Base-by-base conservation (phyloP, 2,113 vertebrate genomes). In the Lophotis ruficrista region DNA sequence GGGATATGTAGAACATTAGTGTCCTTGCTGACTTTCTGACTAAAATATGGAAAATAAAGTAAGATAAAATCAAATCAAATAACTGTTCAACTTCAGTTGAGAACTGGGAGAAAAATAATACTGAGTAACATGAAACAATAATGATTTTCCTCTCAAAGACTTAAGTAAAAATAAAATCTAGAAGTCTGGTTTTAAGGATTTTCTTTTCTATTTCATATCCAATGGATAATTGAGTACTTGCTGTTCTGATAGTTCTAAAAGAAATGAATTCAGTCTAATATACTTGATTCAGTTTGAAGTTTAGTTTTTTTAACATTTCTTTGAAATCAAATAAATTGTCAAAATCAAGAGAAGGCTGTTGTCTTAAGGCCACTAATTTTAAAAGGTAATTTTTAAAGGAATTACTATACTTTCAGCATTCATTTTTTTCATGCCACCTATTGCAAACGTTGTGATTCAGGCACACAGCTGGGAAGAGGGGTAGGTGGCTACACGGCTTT, bases 31-130 rank as follows among this genome's bases (percentile, higher is more conserved):
- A 61, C 51, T 95, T 87, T 77, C 82, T 4, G 14, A 77, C 84
- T 84, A 83, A 95, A 84, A 77, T 10, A 78, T 31, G 21, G 89
- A 89, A 96, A 97, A 87, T 60, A 77, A 82, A 77, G 71, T 28
- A 66, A 84, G 75, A 62, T 65, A 79, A 81, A 83, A 77, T 88
- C 31, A 94, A 95, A 84, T 64, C 3, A 87, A 94, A 62, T 89
- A 51, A 50, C 62, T 57, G n/a, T 33, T 71, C 41, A 87, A 68
- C 60, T 90, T 92, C 84, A 84, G 23, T 9, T 80, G 72, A 93
- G 62, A 73, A 50, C 16, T 25, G 3, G 20, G 31, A 79, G 31
- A 33, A 79, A 91, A 89, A 53, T 10, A 69, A 51, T 47, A 37
- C 33, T 17, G 16, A 83, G 9, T 56, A 51, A 54, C 31, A 79